A percentile compares a stretch with the other conserved stretches of the same genome.
Evolutionary conservation across 2,888 invertebrate genomes (phyloP).

Genomic region (Caenorhabditis macrosperma): DNA sequence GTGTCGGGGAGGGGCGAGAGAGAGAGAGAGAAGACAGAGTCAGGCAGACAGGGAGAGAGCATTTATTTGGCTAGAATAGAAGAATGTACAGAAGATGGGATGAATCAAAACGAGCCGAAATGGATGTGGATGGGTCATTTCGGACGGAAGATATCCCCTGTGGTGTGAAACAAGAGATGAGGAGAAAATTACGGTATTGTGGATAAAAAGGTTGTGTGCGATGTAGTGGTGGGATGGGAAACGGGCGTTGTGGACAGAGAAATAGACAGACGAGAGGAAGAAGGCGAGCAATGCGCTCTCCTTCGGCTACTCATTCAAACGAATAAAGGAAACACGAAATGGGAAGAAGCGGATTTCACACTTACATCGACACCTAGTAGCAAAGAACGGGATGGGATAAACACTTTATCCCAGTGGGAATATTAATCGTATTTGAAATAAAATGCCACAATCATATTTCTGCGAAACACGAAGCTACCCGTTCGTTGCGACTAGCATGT

Average conservation of each 20-base stretch:
- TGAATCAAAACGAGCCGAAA: constrained; percentile 8
- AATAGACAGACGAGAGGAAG: background rate
- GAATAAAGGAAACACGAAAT: background rate
- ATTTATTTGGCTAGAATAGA: constrained; percentile 33
- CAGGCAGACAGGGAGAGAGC: constrained; percentile 14
- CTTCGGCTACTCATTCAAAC: background rate
- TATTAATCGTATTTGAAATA: background rate
- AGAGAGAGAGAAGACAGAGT: constrained; percentile 2
- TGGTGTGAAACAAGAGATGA: background rate
- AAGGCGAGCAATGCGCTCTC: background rate
- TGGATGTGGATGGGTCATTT: background rate
- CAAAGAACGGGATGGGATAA: background rate
- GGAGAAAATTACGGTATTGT: background rate
- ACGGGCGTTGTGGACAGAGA: background rate
- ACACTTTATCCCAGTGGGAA: background rate
- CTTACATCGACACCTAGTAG: background rate
- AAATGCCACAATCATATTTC: too few relatives aligned
- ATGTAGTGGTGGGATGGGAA: background rate
- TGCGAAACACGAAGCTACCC: background rate
- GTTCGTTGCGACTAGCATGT: constrained; percentile 14
- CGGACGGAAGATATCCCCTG: background rate
- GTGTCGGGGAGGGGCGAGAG: background rate
- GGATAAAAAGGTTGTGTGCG: background rate
- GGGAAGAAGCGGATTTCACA: background rate
- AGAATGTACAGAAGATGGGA: constrained; percentile 18